A percentile compares a stretch with the other conserved stretches of the same genome.
phyloP scores from a whole-genome alignment of 2,797 vertebrate genomes.

The Buphagus erythrorhynchus region DNA sequence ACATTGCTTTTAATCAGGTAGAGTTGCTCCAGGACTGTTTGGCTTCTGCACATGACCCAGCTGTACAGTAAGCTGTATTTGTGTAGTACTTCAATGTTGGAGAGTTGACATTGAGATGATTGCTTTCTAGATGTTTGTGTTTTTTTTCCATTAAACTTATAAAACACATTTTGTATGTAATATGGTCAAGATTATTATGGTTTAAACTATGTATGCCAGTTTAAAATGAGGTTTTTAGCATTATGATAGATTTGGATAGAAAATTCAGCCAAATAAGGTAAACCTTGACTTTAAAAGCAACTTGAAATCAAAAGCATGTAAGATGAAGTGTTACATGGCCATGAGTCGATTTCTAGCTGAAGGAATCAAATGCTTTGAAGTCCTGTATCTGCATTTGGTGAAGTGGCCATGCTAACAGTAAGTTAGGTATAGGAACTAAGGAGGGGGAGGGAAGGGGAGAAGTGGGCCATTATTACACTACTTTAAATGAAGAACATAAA shows the following conservation, averaged over 20 bases:
- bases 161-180: background rate
- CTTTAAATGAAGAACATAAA: background rate
- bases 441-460: background rate
- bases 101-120: slow-evolving; percentile 29
- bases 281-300: background rate
- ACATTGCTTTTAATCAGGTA: slow-evolving; percentile 53
- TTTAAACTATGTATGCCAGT: background rate
- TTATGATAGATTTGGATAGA: background rate
- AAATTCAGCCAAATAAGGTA: background rate
- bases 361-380: background rate
- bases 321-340: background rate
- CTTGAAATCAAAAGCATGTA: background rate
- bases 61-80: slow-evolving; percentile 27
- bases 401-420: background rate
- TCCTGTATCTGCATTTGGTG: background rate
- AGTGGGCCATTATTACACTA: background rate
- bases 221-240: background rate
- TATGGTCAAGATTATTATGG: background rate
- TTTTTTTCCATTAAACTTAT: background rate
- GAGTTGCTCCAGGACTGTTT: slow-evolving; percentile 7
- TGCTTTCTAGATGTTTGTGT: background rate
- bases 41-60: slow-evolving; percentile 13
- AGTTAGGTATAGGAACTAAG: background rate
- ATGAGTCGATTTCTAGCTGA: background rate
- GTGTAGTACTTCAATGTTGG: background rate